These are phyloP conservation scores for Alaudala cheleensis DNA, from an alignment of 2,113 vertebrate genomes.

Conservation along the genomic window DNA sequence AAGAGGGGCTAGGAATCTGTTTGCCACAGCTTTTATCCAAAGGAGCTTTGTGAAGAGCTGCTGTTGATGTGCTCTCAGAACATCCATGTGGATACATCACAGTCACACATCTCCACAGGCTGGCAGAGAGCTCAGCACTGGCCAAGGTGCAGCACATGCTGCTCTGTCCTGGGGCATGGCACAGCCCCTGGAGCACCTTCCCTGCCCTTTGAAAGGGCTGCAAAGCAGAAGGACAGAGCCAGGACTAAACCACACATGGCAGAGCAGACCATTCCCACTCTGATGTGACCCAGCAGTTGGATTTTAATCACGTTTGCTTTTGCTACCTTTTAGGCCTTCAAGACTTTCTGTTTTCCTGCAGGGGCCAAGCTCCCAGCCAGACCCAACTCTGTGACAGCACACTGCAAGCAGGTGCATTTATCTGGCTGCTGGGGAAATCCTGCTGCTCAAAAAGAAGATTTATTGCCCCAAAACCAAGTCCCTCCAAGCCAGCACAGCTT, in stretches of 20 bases:
- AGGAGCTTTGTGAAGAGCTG: background rate
- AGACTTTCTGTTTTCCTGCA: background rate
- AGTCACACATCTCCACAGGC: accelerated
- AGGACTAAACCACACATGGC: background rate
- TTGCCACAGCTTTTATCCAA: background rate
- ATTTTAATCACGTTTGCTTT: background rate
- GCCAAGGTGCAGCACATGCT: accelerated
- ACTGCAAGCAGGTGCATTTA: background rate
- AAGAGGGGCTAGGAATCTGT: background rate
- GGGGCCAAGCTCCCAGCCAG: background rate
- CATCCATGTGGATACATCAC: accelerated
- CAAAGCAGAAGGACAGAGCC: background rate
- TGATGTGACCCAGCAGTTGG: accelerated
- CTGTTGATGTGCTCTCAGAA: background rate
- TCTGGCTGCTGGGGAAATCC: background rate
- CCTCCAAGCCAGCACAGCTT: background rate
- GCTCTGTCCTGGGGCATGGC: background rate
- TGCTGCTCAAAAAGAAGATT: background rate
- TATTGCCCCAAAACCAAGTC: background rate
- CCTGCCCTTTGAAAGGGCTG: background rate
- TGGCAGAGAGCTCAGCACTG: background rate
- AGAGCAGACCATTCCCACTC: background rate
- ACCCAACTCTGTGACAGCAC: accelerated
- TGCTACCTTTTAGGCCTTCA: background rate
- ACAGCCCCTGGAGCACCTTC: background rate